Percentiles rank a stretch among this genome's conserved stretches.
These are phyloP conservation scores for Phrixothrix hirtus DNA, from an alignment of 2,888 invertebrate species.

Conservation along the genomic window DNA sequence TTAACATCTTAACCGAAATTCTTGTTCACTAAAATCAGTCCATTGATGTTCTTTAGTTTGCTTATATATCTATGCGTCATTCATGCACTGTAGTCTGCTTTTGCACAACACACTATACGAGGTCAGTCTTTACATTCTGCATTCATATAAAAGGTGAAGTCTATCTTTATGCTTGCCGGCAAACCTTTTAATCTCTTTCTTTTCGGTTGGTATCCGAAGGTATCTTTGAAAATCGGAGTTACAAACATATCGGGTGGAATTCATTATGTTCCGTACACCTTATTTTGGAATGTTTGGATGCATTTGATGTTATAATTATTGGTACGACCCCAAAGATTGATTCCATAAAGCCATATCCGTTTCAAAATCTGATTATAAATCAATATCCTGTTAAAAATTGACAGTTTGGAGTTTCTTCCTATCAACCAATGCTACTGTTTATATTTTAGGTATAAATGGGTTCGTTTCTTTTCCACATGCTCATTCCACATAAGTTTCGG, in stretches of 20 bases:
- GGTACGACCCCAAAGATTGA: neutral
- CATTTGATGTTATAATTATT: too few species aligned
- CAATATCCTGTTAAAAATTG: neutral
- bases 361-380: conserved; percentile 4
- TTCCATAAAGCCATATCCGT: neutral
- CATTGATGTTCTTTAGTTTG: neutral
- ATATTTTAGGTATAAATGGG: neutral
- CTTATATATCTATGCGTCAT: neutral
- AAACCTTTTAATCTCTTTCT: neutral
- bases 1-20: too few species aligned
- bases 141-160: neutral
- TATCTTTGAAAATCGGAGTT: conserved; percentile 1
- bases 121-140: neutral
- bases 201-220: neutral
- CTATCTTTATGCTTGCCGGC: neutral
- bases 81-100: neutral
- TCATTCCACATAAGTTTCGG: neutral
- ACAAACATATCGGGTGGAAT: neutral
- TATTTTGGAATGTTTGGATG: conserved; percentile 1
- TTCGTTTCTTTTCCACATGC: conserved; percentile 1
- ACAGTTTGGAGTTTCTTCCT: conserved; percentile 1
- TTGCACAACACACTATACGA: neutral
- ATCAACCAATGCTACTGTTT: conserved; percentile 1
- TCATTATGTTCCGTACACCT: conserved; percentile 3
- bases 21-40: neutral